Evolutionary conservation across 2,888 invertebrate species (phyloP).

Genomic region (Caenorhabditis afra): DNA sequence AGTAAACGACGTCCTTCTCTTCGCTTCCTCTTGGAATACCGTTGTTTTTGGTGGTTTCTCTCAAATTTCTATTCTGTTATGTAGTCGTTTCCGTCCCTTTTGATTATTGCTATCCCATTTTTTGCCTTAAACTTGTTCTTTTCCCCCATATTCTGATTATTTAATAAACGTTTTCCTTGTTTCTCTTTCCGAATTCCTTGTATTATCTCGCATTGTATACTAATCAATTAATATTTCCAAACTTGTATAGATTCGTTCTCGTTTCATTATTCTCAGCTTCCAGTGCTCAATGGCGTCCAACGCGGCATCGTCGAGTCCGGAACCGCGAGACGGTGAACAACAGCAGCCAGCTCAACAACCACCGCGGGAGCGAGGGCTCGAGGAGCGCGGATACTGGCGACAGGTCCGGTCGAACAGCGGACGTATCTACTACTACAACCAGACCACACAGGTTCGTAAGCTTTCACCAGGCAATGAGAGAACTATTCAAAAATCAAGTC

Average conservation of each 20-base stretch:
- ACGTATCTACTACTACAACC: conserved; percentile 8
- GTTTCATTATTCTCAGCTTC: no score
- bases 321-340: background rate
- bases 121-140: conserved; percentile 40
- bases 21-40: background rate
- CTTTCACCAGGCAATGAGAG: no score
- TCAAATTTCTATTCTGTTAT: background rate
- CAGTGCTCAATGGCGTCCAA: background rate
- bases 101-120: conserved; percentile 15
- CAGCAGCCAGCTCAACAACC: no score
- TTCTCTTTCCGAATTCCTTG: background rate
- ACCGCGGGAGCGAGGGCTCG: no score
- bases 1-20: conserved; percentile 62
- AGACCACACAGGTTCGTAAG: background rate
- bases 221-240: no score
- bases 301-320: background rate
- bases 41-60: no score
- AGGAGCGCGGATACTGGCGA: conserved; percentile 1
- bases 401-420: background rate
- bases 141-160: conserved; percentile 1
- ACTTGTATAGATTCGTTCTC: no score
- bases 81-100: conserved; percentile 14
- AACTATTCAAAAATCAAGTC: no score
- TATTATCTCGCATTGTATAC: no score
- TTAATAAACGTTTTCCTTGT: conserved; percentile 29